Evolutionary conservation across 2,888 invertebrate species (phyloP), one percentile per base, ranked within the genome.

Genomic region (Colletes collaris): DNA sequence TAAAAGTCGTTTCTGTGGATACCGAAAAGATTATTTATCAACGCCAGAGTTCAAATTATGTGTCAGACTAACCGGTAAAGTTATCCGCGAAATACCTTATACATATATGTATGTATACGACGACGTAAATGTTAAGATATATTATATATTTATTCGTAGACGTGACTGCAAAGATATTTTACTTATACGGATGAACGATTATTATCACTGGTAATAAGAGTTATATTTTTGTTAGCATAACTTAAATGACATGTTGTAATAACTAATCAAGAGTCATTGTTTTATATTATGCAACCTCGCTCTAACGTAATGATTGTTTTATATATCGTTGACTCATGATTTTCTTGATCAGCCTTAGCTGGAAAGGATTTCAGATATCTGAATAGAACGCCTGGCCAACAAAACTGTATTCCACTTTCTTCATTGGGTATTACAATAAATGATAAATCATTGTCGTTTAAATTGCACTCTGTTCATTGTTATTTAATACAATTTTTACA

Each of bases 171-270:
- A 66, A 87, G 82, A 86, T 90, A 89, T 89, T 90, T 89, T 89
- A 88, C 83, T 86, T 88, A 86, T 85, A 81, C 63, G 74, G 52
- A 84, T 70, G 79, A 80, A 85, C 71, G 76, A 87, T 85, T 75
- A 83, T 76, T 83, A 69, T 76, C 77, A 87, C 76, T 81, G 82
- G 87, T 82, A 87, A 89, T 86, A 86, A 90, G 88, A 89, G 78
- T 88, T 86, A 89, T 90, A 91, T 91, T 91, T 91, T 91, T 91
- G 88, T 91, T 89, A 91, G 89, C 77, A 75, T 86, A 86, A 86
- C 80, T 74, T 85, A 80, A 81, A 79, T 79, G 78, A 84, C 74
- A 76, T 62, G 74, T 82, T 87, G 82, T 82, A 86, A 87, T 83
- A 83, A 85, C 64, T 80, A 83, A 87, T 64, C 72, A 71, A 58